Conservation (phyloP, 2,797 vertebrate genomes). For the Pachyuromys duprasi region DNA sequence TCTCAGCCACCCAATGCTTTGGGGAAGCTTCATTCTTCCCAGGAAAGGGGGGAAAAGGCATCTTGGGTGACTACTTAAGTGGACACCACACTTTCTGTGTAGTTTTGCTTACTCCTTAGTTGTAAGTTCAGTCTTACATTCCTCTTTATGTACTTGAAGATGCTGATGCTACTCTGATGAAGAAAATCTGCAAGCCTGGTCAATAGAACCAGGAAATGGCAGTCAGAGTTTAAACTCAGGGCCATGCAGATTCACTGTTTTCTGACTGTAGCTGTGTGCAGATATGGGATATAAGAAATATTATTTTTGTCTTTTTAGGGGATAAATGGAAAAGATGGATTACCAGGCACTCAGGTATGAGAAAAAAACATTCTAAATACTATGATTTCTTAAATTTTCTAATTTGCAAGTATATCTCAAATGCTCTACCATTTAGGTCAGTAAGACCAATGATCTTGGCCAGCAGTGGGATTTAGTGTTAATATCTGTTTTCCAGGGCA, state of each 20-base stretch:
- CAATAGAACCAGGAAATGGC: background rate
- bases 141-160: background rate
- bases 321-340: slow-evolving; percentile 95
- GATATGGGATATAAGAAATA: slow-evolving; percentile 74
- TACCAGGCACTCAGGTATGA: slow-evolving; percentile 95
- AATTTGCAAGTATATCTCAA: background rate
- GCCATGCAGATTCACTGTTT: background rate
- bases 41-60: background rate
- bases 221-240: background rate
- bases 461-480: slow-evolving; percentile 13
- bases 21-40: background rate
- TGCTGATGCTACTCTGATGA: background rate
- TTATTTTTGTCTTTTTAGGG: slow-evolving; percentile 89
- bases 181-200: background rate
- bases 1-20: background rate
- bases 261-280: background rate
- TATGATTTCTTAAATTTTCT: background rate
- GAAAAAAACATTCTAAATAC: slow-evolving; percentile 52
- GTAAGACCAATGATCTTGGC: background rate
- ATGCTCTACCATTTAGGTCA: background rate
- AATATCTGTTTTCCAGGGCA: slow-evolving; percentile 90
- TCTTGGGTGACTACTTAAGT: background rate
- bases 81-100: background rate
- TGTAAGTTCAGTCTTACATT: background rate
- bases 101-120: background rate